Conservation (phyloP, 2,113 vertebrate species). For the Anguilla japonica region DNA sequence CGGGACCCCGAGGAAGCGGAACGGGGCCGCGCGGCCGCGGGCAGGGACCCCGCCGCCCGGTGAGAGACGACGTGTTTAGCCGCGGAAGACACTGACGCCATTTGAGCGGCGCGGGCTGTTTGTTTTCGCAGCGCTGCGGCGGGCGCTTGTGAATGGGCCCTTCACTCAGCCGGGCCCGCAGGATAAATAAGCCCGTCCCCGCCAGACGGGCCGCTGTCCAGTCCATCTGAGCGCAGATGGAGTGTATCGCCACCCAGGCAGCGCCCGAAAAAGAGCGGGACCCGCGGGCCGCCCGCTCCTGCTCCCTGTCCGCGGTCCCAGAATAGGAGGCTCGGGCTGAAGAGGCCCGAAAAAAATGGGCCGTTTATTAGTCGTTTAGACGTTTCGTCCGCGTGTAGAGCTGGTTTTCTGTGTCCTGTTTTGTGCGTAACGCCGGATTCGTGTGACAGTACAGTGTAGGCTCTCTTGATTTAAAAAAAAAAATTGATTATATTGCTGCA, state of each 20-base stretch:
- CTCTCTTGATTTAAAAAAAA: no score
- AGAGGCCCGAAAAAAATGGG: no score
- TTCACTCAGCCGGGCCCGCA: slow-evolving; percentile 36
- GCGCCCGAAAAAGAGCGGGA: neutral
- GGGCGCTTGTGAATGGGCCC: slow-evolving; percentile 31
- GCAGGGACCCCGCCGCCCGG: neutral
- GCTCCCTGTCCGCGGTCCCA: no score
- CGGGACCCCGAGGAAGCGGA: neutral
- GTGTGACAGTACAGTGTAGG: no score
- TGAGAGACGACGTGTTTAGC: slow-evolving; percentile 21
- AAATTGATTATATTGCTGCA: no score
- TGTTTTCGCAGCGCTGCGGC: slow-evolving; percentile 41
- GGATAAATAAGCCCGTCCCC: slow-evolving; percentile 35
- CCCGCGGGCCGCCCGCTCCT: no score
- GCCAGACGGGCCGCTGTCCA: slow-evolving; percentile 17
- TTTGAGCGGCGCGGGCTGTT: slow-evolving; percentile 39
- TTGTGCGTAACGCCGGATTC: no score
- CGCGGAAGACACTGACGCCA: slow-evolving; percentile 35
- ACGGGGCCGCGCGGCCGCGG: neutral
- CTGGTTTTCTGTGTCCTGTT: neutral
- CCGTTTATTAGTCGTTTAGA: neutral
- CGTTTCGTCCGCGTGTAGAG: neutral
- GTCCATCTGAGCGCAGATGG: slow-evolving; percentile 28
- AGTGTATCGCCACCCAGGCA: slow-evolving; percentile 14
- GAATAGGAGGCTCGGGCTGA: no score